Conservation (phyloP, 2,888 invertebrate species). For the Trisateles emortualis region DNA sequence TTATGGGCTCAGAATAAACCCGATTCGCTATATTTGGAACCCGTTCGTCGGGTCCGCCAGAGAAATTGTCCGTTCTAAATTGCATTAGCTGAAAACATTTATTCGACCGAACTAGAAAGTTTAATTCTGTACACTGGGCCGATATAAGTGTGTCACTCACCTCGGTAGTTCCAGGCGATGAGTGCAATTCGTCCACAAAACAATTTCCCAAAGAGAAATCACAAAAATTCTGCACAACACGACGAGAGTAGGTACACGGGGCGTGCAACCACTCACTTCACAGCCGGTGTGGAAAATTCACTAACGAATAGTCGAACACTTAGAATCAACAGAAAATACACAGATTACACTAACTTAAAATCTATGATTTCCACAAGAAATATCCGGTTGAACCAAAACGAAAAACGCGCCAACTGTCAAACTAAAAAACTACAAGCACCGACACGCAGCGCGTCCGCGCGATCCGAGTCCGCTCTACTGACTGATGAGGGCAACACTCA, state of each 20-base stretch:
- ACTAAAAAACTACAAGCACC: constrained; percentile 87
- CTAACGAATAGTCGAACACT: constrained; percentile 82
- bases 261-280: constrained; percentile 81
- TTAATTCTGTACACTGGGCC: constrained; percentile 26
- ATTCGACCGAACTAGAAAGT: constrained; percentile 36
- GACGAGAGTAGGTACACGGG: constrained; percentile 72
- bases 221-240: constrained; percentile 81
- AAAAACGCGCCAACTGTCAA: constrained; percentile 87
- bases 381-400: constrained; percentile 76
- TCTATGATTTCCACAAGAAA: constrained; percentile 83
- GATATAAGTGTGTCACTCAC: constrained; percentile 61
- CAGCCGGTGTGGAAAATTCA: constrained; percentile 80
- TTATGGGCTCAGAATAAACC: constrained; percentile 55
- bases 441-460: constrained; percentile 82
- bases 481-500: constrained; percentile 66
- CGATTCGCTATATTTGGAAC: constrained; percentile 79
- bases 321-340: constrained; percentile 80
- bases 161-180: constrained; percentile 69
- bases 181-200: constrained; percentile 63
- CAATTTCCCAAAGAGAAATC: constrained; percentile 76
- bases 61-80: constrained; percentile 69
- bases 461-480: constrained; percentile 83
- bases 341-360: constrained; percentile 85
- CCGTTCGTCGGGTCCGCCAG: constrained; percentile 61
- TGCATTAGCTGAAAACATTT: constrained; percentile 44